Evolutionary conservation across 2,888 invertebrate species (phyloP), one percentile per base, ranked within the genome.

Genomic region (Acanthosepion lycidas): DNA sequence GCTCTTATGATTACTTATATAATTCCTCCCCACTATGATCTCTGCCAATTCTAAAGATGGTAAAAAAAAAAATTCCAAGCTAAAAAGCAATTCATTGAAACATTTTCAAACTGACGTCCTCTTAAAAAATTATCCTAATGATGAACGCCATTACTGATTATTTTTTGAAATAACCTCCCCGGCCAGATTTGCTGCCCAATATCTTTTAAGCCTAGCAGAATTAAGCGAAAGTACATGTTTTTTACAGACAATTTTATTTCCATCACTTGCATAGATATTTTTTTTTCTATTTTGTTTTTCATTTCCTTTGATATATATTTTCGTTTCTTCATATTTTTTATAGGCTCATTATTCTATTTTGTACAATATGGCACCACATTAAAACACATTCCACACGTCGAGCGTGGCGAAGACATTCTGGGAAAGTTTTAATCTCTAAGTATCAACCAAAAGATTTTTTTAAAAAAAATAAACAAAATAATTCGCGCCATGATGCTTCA

Each of bases 171-270:
- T 59, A 59, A 59, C 59, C 59, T 59, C 26, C 59, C 59, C 59
- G 59, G 59, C 28, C 78, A 78, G 78, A 78, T 78, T n/a, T 78
- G 5, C 8, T n/a, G n/a, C n/a, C 78, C n/a, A 78, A 78, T n/a
- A 78, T n/a, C 78, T 78, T 78, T 78, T 78, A 78, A 78, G 78
- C n/a, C 78, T 78, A n/a, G 78, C 78, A 78, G 78, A 78, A n/a
- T 78, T 78, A 78, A 78, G n/a, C 28, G 78, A 78, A 78, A 78
- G 78, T n/a, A 78, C 78, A 3, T 9, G n/a, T n/a, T n/a, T 78
- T 28, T 78, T 78, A 28, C 78, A n/a, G 78, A n/a, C 78, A 78
- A 78, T n/a, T 78, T 78, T 78, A 78, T 8, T 78, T 78, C n/a
- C 28, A 0, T 78, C n/a, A 9, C n/a, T 78, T n/a, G 28, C 0